These are phyloP conservation scores for Subanguina moxae DNA, from an alignment of 1,140 invertebrate genomes.

Conservation along the genomic window DNA sequence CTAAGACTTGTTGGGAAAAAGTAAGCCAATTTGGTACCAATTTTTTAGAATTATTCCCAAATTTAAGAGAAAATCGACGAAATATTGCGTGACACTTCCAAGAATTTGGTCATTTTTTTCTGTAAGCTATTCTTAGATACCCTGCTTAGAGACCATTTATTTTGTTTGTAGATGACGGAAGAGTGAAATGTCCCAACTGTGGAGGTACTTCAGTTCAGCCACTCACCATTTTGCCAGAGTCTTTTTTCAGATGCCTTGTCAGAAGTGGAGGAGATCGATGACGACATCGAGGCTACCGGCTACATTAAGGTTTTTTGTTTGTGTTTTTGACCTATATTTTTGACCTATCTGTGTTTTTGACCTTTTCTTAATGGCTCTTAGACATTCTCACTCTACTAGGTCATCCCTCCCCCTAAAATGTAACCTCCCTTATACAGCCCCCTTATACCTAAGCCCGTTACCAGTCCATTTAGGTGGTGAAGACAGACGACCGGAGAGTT, in stretches of 20 bases:
- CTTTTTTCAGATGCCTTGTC: constrained; percentile 38
- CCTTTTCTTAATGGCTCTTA: no score
- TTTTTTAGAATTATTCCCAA: no score
- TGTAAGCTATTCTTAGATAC: constrained; percentile 38
- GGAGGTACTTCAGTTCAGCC: background rate
- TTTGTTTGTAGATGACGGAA: constrained; percentile 52
- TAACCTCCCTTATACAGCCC: no score
- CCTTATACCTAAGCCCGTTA: constrained; percentile 7
- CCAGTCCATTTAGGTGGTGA: constrained; percentile 49
- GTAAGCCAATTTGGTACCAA: no score
- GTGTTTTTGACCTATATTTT: no score
- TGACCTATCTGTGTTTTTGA: no score
- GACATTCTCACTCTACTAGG: no score
- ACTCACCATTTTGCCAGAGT: no score
- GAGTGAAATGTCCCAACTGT: constrained; percentile 55
- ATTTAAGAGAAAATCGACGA: constrained; percentile 53
- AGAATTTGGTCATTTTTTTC: constrained; percentile 59
- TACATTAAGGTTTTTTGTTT: constrained; percentile 58
- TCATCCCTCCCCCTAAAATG: no score
- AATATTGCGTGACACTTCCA: constrained; percentile 53
- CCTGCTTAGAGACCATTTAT: background rate
- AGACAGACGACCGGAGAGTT: constrained; percentile 58
- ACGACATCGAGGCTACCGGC: constrained; percentile 58
- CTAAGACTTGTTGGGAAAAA: no score
- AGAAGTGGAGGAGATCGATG: constrained; percentile 58